phyloP scores from a whole-genome alignment of 2,113 vertebrate genomes.

The Tylochromis polylepis region DNA sequence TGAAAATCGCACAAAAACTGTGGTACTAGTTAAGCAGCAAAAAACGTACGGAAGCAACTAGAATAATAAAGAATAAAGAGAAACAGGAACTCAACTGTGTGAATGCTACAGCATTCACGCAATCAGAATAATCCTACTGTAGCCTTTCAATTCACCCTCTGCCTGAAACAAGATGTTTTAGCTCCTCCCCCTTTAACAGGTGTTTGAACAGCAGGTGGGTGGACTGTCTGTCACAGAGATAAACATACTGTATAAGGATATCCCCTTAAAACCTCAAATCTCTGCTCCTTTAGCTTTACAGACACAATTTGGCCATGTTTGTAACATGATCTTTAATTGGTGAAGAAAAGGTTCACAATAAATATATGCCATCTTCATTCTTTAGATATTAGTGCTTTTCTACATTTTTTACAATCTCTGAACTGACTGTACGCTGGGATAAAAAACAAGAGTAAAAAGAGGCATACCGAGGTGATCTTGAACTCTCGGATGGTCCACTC shows the following conservation, averaged over 20 bases:
- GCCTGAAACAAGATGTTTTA: background rate
- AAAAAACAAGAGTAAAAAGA: background rate
- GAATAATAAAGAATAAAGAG: no score
- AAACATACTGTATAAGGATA: background rate
- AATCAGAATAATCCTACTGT: background rate
- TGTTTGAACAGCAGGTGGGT: background rate
- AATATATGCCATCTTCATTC: background rate
- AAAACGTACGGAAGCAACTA: no score
- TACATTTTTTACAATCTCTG: background rate
- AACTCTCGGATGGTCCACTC: constrained; percentile 98
- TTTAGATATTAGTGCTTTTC: background rate
- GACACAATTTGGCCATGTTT: background rate
- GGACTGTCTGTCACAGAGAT: background rate
- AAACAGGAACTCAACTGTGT: no score
- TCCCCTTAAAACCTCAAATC: background rate
- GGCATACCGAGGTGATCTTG: constrained; percentile 80
- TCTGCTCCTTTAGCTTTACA: background rate
- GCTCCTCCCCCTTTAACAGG: background rate
- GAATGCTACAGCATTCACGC: no score
- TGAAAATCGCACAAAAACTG: no score
- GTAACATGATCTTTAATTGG: background rate
- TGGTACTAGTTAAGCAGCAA: no score
- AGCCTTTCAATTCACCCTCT: background rate
- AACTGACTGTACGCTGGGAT: background rate
- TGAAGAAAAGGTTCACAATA: background rate